Evolutionary conservation across 2,113 vertebrate species (phyloP).

Genomic region (Grallaria varia): DNA sequence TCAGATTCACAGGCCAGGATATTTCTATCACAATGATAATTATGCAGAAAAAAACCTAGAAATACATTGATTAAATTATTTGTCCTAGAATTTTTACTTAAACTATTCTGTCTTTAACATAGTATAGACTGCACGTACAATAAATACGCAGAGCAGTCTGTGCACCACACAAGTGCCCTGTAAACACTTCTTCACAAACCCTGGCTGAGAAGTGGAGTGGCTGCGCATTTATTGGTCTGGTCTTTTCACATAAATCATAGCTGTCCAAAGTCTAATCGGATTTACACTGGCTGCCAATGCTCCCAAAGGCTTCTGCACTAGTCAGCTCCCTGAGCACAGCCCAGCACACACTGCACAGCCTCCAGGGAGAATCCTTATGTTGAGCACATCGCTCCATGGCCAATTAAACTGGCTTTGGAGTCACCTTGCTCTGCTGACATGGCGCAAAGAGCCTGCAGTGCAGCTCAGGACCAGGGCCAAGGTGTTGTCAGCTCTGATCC

Average conservation of each 20-base stretch:
- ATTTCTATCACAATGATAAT: not conserved
- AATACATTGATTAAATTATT: not conserved
- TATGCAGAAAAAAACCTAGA: not conserved
- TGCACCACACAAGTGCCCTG: not conserved
- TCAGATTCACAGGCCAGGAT: not conserved
- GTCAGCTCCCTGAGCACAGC: not conserved
- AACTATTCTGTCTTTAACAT: not conserved
- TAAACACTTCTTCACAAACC: not conserved
- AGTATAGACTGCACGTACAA: not conserved
- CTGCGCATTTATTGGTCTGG: not conserved
- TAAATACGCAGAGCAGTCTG: not conserved
- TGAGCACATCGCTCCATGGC: not conserved
- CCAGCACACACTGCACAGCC: not conserved
- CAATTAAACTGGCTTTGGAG: slow-evolving; percentile 24
- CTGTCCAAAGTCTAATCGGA: slow-evolving; percentile 12
- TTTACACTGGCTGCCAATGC: not conserved
- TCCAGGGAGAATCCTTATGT: not conserved
- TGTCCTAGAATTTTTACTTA: not conserved
- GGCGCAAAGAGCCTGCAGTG: slow-evolving; percentile 29
- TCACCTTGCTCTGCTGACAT: slow-evolving; percentile 35
- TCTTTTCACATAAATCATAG: slow-evolving; percentile 22
- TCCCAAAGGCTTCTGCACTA: slow-evolving; percentile 3
- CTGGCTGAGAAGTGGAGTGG: not conserved
- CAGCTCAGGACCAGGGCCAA: slow-evolving; percentile 44
- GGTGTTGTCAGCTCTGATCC: slow-evolving; percentile 6